These are phyloP conservation scores for Mus caroli DNA, from an alignment of 2,797 vertebrate species.

Conservation along the genomic window DNA sequence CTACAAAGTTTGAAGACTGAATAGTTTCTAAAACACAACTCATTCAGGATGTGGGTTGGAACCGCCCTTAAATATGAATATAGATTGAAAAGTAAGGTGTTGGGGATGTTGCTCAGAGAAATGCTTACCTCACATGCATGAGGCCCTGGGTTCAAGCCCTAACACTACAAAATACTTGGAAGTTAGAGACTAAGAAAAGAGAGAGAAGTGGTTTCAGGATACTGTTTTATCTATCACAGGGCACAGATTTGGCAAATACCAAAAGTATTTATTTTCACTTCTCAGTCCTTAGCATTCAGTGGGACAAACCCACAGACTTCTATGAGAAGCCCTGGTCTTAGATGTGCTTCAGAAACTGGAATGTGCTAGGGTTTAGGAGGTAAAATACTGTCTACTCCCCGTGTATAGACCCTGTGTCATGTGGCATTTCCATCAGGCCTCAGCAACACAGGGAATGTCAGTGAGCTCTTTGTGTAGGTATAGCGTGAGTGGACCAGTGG, in stretches of 20 bases:
- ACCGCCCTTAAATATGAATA: not conserved
- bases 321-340: not conserved
- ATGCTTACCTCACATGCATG: not conserved
- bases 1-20: not conserved
- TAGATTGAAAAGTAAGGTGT: not conserved
- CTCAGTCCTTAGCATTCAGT: not conserved
- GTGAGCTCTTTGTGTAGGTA: too few relatives aligned
- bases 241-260: not conserved
- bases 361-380: not conserved
- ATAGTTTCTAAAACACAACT: not conserved
- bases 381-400: not conserved
- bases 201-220: not conserved
- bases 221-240: too few relatives aligned
- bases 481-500: too few relatives aligned
- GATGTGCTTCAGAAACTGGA: not conserved
- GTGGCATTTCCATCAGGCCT: not conserved
- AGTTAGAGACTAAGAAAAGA: too few relatives aligned
- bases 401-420: not conserved
- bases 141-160: not conserved
- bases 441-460: not conserved
- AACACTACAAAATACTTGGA: not conserved
- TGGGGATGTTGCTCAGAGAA: too few relatives aligned
- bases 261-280: not conserved
- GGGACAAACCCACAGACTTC: not conserved
- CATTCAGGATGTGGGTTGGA: not conserved